A percentile compares a stretch with the other conserved stretches of the same genome.
Conservation (phyloP, 2,888 invertebrate genomes). For the Tenthredo scrophulariae region DNA sequence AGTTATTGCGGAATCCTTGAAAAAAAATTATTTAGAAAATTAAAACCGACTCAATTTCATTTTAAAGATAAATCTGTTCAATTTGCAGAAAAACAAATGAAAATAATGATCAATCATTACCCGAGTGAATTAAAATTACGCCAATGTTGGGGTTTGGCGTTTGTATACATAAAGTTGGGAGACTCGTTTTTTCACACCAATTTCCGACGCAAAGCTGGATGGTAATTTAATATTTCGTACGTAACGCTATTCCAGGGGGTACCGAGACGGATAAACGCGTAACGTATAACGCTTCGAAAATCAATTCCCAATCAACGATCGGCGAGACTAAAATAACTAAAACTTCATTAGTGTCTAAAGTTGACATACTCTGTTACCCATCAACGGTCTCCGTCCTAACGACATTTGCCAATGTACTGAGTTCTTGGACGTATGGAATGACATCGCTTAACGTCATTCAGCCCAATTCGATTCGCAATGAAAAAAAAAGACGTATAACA, state of each 20-base stretch:
- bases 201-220: background rate
- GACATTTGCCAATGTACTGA: no score
- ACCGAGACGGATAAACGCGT: background rate
- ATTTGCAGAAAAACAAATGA: background rate
- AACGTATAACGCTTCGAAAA: background rate
- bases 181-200: background rate
- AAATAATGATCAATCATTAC: background rate
- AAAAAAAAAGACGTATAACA: background rate
- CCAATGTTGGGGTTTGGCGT: background rate
- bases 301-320: background rate
- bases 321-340: background rate
- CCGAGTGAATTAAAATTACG: background rate
- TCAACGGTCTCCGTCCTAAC: no score
- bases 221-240: background rate
- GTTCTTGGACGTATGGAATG: no score
- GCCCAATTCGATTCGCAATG: no score
- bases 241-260: background rate
- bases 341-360: background rate
- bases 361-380: background rate
- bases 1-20: background rate
- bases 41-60: background rate
- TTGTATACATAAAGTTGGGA: background rate
- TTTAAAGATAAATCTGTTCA: background rate
- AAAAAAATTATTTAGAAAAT: background rate
- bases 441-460: no score